Conservation (phyloP, 2,888 invertebrate species). For the Leptopterna dolabrata region DNA sequence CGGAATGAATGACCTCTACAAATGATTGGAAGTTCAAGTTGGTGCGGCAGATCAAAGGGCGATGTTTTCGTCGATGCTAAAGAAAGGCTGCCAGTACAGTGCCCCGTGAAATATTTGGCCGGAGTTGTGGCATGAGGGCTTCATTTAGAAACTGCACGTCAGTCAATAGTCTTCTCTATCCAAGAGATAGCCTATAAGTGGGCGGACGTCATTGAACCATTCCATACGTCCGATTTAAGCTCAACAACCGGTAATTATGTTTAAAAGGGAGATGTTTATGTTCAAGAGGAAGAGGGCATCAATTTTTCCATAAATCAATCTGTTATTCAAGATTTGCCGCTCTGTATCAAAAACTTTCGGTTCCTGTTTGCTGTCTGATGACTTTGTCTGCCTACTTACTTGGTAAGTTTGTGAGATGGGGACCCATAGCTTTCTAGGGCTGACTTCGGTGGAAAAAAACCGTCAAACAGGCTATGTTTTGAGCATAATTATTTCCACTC, state of each 20-base stretch:
- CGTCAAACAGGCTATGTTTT: too few species aligned
- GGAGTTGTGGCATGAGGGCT: conserved; percentile 5
- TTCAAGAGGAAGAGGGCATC: too few species aligned
- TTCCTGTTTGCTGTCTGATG: too few species aligned
- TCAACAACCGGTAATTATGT: not conserved
- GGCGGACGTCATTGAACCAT: not conserved
- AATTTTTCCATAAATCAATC: too few species aligned
- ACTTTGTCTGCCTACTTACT: too few species aligned
- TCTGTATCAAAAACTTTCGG: too few species aligned
- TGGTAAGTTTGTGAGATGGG: too few species aligned
- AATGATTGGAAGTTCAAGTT: conserved; percentile 29
- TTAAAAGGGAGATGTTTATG: too few species aligned
- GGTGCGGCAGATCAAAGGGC: conserved; percentile 32
- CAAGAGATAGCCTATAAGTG: not conserved
- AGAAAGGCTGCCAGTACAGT: conserved; percentile 42
- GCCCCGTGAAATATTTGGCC: conserved; percentile 37
- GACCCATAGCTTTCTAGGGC: too few species aligned
- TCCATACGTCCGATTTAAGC: not conserved
- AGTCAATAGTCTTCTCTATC: not conserved
- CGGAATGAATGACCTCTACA: conserved; percentile 9
- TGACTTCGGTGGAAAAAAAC: too few species aligned
- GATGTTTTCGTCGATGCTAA: conserved; percentile 18
- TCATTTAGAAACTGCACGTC: conserved; percentile 23
- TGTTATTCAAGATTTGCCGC: too few species aligned
- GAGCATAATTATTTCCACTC: too few species aligned